A percentile compares a stretch with the other conserved stretches of the same genome.
Conservation (phyloP, 2,888 invertebrate species). For the Agrochola lychnidis region DNA sequence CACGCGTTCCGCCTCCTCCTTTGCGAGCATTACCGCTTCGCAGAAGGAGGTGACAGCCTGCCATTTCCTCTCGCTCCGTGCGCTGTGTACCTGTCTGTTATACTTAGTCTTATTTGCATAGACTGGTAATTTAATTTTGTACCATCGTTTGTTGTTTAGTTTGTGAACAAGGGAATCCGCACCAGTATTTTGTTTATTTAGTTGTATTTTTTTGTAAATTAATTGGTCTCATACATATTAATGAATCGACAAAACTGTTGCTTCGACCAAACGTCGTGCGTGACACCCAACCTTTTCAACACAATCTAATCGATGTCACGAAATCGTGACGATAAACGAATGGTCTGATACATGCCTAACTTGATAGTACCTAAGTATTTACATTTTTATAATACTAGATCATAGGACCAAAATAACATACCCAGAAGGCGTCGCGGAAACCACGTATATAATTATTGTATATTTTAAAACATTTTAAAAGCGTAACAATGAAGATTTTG, state of each 20-base stretch:
- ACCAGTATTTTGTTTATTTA: no score
- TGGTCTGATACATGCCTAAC: background rate
- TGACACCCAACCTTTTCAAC: constrained; percentile 20
- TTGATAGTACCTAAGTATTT: background rate
- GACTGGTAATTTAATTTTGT: no score
- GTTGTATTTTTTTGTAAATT: constrained; percentile 8
- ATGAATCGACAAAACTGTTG: constrained; percentile 2
- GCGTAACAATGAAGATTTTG: no score
- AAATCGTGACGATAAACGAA: constrained; percentile 33
- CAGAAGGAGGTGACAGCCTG: no score
- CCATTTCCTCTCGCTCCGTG: no score
- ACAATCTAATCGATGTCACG: constrained; percentile 30
- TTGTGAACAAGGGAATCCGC: no score
- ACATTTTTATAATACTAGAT: background rate
- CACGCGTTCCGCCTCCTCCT: no score
- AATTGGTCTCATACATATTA: constrained; percentile 9
- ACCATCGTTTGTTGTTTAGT: no score
- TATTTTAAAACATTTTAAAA: no score
- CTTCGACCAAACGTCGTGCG: constrained; percentile 10
- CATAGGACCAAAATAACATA: background rate
- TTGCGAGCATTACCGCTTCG: no score
- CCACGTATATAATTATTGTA: background rate
- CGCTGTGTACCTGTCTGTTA: no score
- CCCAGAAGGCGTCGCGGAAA: background rate
- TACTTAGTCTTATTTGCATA: no score